These are phyloP conservation scores for Tipula unca DNA, from an alignment of 2,888 invertebrate species.

Conservation along the genomic window DNA sequence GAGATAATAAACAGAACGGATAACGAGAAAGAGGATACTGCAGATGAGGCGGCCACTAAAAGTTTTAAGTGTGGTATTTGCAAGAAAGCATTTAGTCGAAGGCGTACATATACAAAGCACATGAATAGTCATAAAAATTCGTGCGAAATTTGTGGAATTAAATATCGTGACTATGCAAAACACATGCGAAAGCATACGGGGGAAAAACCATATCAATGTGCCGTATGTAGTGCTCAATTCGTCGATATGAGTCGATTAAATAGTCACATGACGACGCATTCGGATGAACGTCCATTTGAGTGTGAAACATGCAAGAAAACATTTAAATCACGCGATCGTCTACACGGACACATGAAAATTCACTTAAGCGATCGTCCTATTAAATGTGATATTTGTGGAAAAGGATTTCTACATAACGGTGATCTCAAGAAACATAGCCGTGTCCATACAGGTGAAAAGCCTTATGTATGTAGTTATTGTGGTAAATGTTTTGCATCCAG, in stretches of 20 bases:
- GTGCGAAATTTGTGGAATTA: neutral
- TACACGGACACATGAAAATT: neutral
- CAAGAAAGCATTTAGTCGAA: neutral
- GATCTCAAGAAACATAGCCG: constrained; percentile 9
- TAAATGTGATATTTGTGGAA: constrained; percentile 17
- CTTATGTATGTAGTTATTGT: constrained; percentile 15
- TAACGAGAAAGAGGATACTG: neutral
- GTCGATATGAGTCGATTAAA: neutral
- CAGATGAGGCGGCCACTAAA: neutral
- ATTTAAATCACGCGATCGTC: neutral
- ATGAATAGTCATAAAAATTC: neutral
- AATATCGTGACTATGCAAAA: constrained; percentile 16
- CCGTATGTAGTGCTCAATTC: neutral
- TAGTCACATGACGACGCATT: constrained; percentile 17
- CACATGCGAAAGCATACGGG: constrained; percentile 17
- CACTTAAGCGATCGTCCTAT: constrained; percentile 1
- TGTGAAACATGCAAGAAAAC: constrained; percentile 16
- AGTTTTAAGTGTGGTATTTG: neutral
- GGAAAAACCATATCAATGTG: constrained; percentile 18
- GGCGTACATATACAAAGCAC: neutral
- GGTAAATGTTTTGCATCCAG: constrained; percentile 10
- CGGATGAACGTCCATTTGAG: neutral
- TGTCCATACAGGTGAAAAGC: neutral
- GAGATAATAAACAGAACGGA: neutral
- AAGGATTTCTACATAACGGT: neutral